Evolutionary conservation across 2,797 vertebrate genomes (phyloP), one percentile per base, ranked within the genome.

Genomic region (Aulostomus chinensis): DNA sequence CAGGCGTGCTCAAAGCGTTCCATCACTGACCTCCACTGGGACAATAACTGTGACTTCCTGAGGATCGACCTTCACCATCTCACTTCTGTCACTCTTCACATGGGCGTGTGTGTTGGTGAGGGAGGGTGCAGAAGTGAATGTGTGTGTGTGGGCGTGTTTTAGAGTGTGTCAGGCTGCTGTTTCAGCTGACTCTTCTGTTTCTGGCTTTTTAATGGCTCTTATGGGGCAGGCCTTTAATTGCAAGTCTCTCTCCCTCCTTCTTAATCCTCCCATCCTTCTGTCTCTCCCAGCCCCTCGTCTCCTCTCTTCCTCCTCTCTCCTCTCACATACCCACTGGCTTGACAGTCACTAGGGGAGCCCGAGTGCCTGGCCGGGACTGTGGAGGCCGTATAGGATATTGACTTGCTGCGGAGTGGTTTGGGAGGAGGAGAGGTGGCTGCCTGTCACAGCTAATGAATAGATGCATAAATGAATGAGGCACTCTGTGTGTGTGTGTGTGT

Each of bases 391-490:
- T 81, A 81, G 81, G 77, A 82, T 88, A 88, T 88, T 87, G 85
- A 88, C 86, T 87, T 83, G 86, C 86, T 85, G 80, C 73, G 38
- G 76, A 85, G 85, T 83, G 83, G 85, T 87, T 85, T 81, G 84
- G 84, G 86, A 85, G 81, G 78, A 77, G 80, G 82, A 79, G 82
- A 85, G 80, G 85, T 83, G 79, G 84, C 82, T 84, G 85, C 78
- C 78, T 87, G 85, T 87, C 85, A 87, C 82, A 73, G 76, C 84
- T 88, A 88, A 88, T 88, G 86, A 88, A 88, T 87, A 87, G 86
- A 88, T 86, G 85, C 85, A 86, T 86, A 87, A 88, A 79, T 84
- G 85, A 87, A 87, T 80, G 78, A 85, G 82, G 64, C 68, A 58
- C 65, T 88, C 28, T 17, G 17, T 31, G 34, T 52, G 12, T 63